Evolutionary conservation across 2,888 invertebrate species (phyloP).

Genomic region (Geophilus truncorum): DNA sequence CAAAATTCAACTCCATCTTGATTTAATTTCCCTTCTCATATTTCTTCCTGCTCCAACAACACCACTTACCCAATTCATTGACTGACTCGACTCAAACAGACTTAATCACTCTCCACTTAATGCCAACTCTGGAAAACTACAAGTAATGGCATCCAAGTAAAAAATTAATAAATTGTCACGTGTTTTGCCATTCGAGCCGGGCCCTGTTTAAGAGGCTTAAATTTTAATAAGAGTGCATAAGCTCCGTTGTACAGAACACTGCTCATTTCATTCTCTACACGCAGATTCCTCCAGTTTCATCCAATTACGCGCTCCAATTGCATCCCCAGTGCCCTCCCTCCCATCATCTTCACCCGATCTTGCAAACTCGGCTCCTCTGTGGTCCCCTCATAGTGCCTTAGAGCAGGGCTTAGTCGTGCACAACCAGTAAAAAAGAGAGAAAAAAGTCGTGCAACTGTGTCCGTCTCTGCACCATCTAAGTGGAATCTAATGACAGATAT

Average conservation of each 20-base stretch:
- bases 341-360: slow-evolving; percentile 7
- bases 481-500: slow-evolving; percentile 24
- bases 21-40: too few species aligned
- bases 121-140: neutral
- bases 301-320: slow-evolving; percentile 20
- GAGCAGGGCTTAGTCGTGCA: neutral
- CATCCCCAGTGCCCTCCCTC: neutral
- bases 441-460: neutral
- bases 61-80: neutral
- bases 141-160: neutral
- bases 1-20: too few species aligned
- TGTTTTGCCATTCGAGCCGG: neutral
- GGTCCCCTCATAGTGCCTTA: neutral
- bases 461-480: neutral
- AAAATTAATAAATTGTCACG: slow-evolving; percentile 5
- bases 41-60: too few species aligned
- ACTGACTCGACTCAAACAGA: neutral
- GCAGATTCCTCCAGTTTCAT: slow-evolving; percentile 27
- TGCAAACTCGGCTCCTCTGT: neutral
- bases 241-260: neutral
- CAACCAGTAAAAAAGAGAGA: neutral
- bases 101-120: too few species aligned
- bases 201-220: neutral
- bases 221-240: slow-evolving; percentile 12
- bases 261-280: slow-evolving; percentile 6